Conservation (phyloP, 2,888 invertebrate genomes). For the Platycheirus rosarum region DNA sequence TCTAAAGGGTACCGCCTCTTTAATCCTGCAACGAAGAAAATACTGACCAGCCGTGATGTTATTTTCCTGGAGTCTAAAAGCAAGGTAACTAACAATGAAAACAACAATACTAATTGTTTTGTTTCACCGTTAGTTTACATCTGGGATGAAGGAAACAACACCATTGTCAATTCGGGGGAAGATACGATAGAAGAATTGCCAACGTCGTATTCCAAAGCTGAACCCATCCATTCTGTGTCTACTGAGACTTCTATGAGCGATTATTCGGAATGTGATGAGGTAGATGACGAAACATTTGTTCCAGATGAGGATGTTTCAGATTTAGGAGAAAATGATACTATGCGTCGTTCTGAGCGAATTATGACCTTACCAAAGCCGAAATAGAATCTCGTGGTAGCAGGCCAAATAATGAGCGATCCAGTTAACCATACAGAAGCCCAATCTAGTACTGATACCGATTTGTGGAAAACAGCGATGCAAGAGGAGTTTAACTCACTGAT, state of each 20-base stretch:
- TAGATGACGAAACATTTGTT: constrained; percentile 19
- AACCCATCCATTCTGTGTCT: not conserved
- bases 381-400: constrained; percentile 21
- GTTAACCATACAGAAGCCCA: constrained; percentile 30
- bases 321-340: constrained; percentile 10
- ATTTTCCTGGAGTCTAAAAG: constrained; percentile 51
- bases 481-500: constrained; percentile 42
- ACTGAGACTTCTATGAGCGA: constrained; percentile 18
- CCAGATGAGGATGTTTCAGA: constrained; percentile 26
- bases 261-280: constrained; percentile 26
- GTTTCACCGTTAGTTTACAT: not conserved
- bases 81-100: constrained; percentile 1
- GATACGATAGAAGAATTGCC: not conserved
- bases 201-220: not conserved
- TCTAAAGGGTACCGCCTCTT: constrained; percentile 57
- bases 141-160: not conserved
- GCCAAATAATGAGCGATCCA: constrained; percentile 12
- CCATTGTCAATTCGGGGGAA: constrained; percentile 16
- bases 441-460: constrained; percentile 29
- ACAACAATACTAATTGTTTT: not conserved
- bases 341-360: constrained; percentile 33
- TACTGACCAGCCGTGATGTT: constrained; percentile 57
- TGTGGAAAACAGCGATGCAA: constrained; percentile 42
- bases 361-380: constrained; percentile 7
- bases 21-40: constrained; percentile 31